Percentiles rank a stretch among this genome's conserved stretches.
These are phyloP conservation scores for Sarcophaga caerulescens DNA, from an alignment of 2,888 invertebrate genomes.

Conservation along the genomic window DNA sequence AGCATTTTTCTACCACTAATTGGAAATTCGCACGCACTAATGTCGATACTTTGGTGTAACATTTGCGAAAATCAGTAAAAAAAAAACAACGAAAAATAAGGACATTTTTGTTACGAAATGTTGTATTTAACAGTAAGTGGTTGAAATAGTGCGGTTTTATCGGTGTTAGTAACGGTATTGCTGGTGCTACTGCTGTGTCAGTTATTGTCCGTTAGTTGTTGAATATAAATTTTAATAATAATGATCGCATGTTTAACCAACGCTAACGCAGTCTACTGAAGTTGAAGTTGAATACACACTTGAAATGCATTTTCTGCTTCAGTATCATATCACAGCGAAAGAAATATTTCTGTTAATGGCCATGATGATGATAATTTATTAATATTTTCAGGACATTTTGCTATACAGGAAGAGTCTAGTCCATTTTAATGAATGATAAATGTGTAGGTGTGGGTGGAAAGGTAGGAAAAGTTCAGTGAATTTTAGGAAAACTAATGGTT, in stretches of 20 bases:
- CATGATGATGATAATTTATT: background rate
- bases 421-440: background rate
- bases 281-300: too few species aligned
- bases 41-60: constrained; percentile 51
- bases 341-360: background rate
- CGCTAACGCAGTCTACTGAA: too few species aligned
- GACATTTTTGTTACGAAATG: background rate
- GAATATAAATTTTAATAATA: constrained; percentile 48
- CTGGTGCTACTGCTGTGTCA: background rate
- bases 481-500: too few species aligned
- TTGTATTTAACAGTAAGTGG: constrained; percentile 57
- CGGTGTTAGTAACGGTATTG: background rate
- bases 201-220: background rate
- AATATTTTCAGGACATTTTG: constrained; percentile 17
- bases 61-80: constrained; percentile 17
- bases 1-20: constrained; percentile 57
- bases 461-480: too few species aligned
- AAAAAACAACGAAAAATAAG: constrained; percentile 18
- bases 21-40: constrained; percentile 66
- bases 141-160: constrained; percentile 40
- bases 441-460: too few species aligned
- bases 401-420: background rate
- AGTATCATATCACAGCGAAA: background rate
- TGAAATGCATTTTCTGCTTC: constrained; percentile 23
- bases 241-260: constrained; percentile 12